A percentile compares a stretch with the other conserved stretches of the same genome.
phyloP scores from a whole-genome alignment of 1,140 invertebrate species.

The Micrasema minimum region DNA sequence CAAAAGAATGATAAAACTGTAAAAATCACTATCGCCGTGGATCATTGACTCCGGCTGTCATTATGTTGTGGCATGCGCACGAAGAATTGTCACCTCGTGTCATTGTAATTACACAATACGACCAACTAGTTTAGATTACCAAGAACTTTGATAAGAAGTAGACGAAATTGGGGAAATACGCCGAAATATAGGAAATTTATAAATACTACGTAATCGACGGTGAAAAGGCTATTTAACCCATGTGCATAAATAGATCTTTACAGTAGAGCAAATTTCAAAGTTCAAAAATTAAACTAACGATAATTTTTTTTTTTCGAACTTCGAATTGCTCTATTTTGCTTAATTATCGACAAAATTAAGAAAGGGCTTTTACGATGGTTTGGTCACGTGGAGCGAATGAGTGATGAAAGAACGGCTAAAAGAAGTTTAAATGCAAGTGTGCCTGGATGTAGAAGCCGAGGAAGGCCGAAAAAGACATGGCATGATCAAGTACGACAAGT shows the following conservation, averaged over 20 bases:
- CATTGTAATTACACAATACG: conserved; percentile 3
- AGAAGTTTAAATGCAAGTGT: too few relatives aligned
- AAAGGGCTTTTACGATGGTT: too few relatives aligned
- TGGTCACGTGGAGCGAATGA: too few relatives aligned
- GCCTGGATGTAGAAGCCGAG: too few relatives aligned
- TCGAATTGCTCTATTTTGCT: too few relatives aligned
- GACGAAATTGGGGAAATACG: background rate
- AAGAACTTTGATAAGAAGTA: background rate
- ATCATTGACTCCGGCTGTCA: conserved; percentile 23
- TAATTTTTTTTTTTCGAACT: too few relatives aligned
- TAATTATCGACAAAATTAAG: too few relatives aligned
- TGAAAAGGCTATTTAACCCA: background rate
- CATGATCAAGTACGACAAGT: too few relatives aligned
- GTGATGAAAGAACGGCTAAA: too few relatives aligned
- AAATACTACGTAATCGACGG: too few relatives aligned
- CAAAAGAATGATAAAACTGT: conserved; percentile 28
- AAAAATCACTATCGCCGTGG: conserved; percentile 21
- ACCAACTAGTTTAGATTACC: background rate
- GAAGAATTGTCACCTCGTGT: conserved; percentile 3
- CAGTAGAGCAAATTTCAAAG: background rate
- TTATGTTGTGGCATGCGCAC: conserved; percentile 7
- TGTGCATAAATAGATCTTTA: background rate
- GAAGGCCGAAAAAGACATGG: too few relatives aligned
- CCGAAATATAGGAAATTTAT: background rate
- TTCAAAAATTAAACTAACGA: conserved; percentile 1